Base-by-base conservation (phyloP, 1,140 invertebrate genomes). In the Tetranychus cinnabarinus region DNA sequence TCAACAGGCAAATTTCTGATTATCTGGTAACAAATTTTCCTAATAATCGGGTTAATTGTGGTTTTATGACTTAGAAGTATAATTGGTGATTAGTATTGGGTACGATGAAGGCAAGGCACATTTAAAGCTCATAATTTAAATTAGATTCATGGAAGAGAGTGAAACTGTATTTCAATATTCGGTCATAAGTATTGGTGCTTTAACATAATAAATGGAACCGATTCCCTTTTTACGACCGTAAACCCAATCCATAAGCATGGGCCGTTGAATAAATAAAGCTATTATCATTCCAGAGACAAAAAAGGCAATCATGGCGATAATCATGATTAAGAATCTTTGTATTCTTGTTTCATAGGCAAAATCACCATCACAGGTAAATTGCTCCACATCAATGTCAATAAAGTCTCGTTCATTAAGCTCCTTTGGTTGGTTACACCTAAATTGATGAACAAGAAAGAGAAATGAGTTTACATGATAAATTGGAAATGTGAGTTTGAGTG, bases 141-240 rank as follows among this genome's bases (percentile, higher is more conserved):
- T 23, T 23, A 23, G 23, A 23, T 23, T 23, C 23, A 23, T 23
- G 23, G 23, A 23, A 23, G 23, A 23, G 23, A 23, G 23, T 23
- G 23, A 23, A 23, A 23, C 23, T 23, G 23, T 23, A 23, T 23
- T 23, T 52, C n/a, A 33, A 52, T 52, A n/a, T 52, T 52, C 50
- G 31, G n/a, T 52, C 5, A 52, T 23, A 6, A 8, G 31, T 2
- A n/a, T 33, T 23, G 50, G 50, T 8, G 67, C 67, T 60, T 62
- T 60, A 8, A 67, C 64, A 57, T 67, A 67, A 55, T 67, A 67
- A 15, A 67, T 65, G 1, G 67, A 63, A 3, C 67, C 67, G 3
- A 55, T 56, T 13, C 64, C 61, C 13, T 56, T 60, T n/a, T 50
- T 62, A 1, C 47, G 60, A 31, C 31, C 52, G 10, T 15, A 45